phyloP scores from a whole-genome alignment of 2,797 vertebrate genomes.

The Falco rusticolus region DNA sequence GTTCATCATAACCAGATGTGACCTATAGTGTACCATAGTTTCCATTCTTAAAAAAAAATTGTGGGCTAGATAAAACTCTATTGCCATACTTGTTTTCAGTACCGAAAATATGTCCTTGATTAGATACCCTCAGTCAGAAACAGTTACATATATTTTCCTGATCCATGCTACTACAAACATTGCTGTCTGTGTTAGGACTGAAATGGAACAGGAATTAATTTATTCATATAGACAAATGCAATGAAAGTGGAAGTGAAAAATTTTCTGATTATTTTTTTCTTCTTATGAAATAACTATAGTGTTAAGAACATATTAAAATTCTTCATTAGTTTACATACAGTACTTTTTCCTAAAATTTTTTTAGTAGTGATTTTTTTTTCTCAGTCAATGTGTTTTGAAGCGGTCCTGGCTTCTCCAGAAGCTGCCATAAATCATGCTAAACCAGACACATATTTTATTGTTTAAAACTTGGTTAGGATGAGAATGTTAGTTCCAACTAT shows the following conservation, averaged over 20 bases:
- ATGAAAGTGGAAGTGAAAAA: neutral
- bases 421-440: constrained; percentile 36
- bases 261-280: neutral
- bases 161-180: neutral
- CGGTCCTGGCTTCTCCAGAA: neutral
- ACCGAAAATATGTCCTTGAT: neutral
- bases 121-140: neutral
- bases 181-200: neutral
- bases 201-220: neutral
- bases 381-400: constrained; percentile 14
- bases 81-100: neutral
- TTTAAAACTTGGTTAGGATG: constrained; percentile 31
- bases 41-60: neutral
- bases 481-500: neutral
- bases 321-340: neutral
- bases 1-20: neutral
- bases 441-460: neutral
- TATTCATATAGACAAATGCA: neutral
- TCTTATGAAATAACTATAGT: neutral
- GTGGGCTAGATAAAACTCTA: neutral
- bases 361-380: neutral
- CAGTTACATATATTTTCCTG: neutral
- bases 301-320: neutral
- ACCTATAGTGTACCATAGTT: neutral
- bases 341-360: neutral